A percentile compares a stretch with the other conserved stretches of the same genome.
phyloP scores from a whole-genome alignment of 2,888 invertebrate species.

The Raillietiella orientalis region DNA sequence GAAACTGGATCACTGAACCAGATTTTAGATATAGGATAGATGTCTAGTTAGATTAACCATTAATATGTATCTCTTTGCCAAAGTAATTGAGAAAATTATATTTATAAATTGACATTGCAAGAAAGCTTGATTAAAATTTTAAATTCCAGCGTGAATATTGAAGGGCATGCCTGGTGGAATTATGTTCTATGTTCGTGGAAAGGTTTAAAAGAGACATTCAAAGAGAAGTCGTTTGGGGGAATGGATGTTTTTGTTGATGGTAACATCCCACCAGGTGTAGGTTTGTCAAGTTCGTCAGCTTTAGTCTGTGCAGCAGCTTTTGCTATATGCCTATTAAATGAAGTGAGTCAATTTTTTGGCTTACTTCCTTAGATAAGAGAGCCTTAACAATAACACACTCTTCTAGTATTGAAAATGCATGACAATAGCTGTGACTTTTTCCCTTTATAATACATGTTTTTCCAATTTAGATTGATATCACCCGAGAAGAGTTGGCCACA shows the following conservation, averaged over 20 bases:
- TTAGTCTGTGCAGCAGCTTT: conserved; percentile 76
- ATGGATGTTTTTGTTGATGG: conserved; percentile 44
- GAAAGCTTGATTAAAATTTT: no score
- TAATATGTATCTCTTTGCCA: no score
- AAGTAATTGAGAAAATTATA: no score
- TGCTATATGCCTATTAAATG: conserved; percentile 29
- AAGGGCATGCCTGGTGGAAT: conserved; percentile 37
- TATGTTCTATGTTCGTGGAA: conserved; percentile 76
- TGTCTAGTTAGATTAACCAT: no score
- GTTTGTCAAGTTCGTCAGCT: conserved; percentile 89
- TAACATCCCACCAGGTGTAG: conserved; percentile 65
- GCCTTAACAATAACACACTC: neutral
- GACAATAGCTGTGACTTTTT: conserved; percentile 2
- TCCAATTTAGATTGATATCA: conserved; percentile 13
- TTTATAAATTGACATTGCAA: no score
- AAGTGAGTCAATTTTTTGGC: conserved; percentile 14
- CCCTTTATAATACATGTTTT: conserved; percentile 7
- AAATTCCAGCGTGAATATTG: neutral
- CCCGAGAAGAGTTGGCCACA: conserved; percentile 34
- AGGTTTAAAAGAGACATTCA: conserved; percentile 33
- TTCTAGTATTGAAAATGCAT: neutral
- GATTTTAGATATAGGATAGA: no score
- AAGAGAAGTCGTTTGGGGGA: conserved; percentile 17
- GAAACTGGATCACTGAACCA: no score
- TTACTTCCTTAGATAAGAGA: neutral